Conservation (phyloP, 2,113 vertebrate species). For the Numida meleagris region DNA sequence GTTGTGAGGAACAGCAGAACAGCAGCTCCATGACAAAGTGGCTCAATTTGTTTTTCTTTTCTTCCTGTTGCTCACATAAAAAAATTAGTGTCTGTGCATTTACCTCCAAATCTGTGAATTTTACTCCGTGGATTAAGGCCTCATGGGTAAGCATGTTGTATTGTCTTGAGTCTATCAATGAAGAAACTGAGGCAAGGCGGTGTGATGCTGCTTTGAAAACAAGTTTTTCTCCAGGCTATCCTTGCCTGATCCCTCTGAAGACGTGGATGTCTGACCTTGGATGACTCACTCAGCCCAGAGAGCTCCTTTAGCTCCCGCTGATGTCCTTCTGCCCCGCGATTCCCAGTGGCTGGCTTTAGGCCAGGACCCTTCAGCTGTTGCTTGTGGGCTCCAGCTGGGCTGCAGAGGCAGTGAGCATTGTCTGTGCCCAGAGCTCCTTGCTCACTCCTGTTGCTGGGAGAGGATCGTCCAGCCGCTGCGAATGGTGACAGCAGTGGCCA, state of each 20-base stretch:
- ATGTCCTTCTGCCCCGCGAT: background rate
- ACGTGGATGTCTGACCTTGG: background rate
- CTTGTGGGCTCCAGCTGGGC: background rate
- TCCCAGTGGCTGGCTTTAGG: background rate
- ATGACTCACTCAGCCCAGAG: background rate
- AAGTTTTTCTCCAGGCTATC: background rate
- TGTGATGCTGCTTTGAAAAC: background rate
- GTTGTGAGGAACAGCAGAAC: background rate
- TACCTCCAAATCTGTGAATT: background rate
- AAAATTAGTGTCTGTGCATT: background rate
- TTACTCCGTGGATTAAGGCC: background rate
- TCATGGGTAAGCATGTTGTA: rapidly evolving
- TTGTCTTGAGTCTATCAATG: background rate
- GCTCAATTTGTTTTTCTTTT: background rate
- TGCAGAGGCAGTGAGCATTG: background rate
- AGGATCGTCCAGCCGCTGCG: background rate
- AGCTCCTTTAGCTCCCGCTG: background rate
- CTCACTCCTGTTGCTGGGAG: background rate
- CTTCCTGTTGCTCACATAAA: background rate
- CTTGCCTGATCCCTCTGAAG: background rate
- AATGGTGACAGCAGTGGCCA: background rate
- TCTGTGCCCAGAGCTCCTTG: background rate
- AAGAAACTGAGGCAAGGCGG: background rate
- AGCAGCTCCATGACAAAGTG: background rate
- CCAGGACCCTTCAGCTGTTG: conserved; percentile 18